Percentiles rank a stretch among this genome's conserved stretches.
phyloP scores from a whole-genome alignment of 1,140 invertebrate genomes.

The Cydia amplana region DNA sequence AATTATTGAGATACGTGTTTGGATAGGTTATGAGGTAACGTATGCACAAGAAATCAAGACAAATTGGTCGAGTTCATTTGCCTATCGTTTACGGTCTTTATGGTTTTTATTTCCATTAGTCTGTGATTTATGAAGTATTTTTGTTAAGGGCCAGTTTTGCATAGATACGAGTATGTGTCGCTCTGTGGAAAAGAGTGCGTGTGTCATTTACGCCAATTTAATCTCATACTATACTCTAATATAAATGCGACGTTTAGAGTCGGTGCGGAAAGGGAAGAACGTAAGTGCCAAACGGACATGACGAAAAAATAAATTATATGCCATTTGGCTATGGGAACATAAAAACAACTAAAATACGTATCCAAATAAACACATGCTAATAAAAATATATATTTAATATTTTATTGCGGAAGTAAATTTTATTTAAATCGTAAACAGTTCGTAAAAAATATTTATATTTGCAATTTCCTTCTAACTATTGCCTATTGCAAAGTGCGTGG shows the following conservation, averaged over 20 bases:
- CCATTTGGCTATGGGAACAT: too few relatives aligned
- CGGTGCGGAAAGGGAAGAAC: too few relatives aligned
- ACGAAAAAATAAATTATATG: too few relatives aligned
- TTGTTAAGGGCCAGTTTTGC: not conserved
- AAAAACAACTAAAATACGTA: not conserved
- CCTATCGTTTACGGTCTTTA: conserved; percentile 13
- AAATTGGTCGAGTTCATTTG: conserved; percentile 26
- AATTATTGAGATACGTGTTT: not conserved
- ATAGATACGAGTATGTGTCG: not conserved
- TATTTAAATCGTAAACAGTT: not conserved
- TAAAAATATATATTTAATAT: not conserved
- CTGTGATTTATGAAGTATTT: not conserved
- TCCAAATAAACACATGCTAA: not conserved
- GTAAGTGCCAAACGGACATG: too few relatives aligned
- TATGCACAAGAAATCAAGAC: conserved; percentile 3
- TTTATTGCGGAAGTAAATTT: conserved; percentile 9
- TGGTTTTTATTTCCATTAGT: conserved; percentile 22
- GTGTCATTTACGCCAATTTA: too few relatives aligned
- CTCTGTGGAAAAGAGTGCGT: too few relatives aligned
- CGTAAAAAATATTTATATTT: not conserved
- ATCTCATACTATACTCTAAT: too few relatives aligned
- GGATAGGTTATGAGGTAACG: not conserved
- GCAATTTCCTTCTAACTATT: not conserved
- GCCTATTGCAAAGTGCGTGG: not conserved
- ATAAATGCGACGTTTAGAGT: too few relatives aligned